These are phyloP conservation scores for Endomychus coccineus DNA, from an alignment of 2,888 invertebrate genomes.

Conservation along the genomic window DNA sequence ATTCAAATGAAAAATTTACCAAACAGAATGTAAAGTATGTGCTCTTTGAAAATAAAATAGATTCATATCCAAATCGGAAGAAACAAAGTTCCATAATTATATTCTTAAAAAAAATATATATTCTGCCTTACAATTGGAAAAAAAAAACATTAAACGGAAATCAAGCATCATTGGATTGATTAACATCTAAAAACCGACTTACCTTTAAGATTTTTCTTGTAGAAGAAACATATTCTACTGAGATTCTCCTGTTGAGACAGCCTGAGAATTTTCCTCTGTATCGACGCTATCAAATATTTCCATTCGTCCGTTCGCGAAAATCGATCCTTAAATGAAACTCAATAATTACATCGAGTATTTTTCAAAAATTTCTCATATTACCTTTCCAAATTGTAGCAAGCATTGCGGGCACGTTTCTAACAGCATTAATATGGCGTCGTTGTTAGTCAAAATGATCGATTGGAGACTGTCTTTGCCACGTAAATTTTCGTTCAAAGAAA, in stretches of 20 bases:
- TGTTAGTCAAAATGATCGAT: conserved; percentile 45
- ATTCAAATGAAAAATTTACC: too few species aligned
- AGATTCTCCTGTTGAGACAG: conserved; percentile 33
- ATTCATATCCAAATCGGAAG: too few species aligned
- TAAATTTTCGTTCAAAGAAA: conserved; percentile 49
- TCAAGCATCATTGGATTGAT: conserved; percentile 1
- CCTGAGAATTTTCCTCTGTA: conserved; percentile 41
- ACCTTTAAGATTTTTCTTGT: conserved; percentile 41
- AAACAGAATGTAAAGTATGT: too few species aligned
- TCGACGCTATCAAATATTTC: conserved; percentile 40
- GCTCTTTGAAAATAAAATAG: too few species aligned
- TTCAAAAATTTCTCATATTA: too few species aligned
- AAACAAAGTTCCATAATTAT: too few species aligned
- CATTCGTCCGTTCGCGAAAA: conserved; percentile 43
- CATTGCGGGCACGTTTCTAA: conserved; percentile 55
- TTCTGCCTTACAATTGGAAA: too few species aligned
- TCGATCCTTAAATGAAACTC: conserved; percentile 38
- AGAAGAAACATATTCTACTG: conserved; percentile 37
- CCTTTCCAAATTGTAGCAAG: conserved; percentile 59
- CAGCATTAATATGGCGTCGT: conserved; percentile 49
- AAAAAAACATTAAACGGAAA: neutral
- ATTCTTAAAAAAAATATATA: too few species aligned
- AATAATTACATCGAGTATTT: neutral
- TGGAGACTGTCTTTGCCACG: conserved; percentile 49
- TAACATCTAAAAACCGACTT: conserved; percentile 10